A percentile compares a stretch with the other conserved stretches of the same genome.
Evolutionary conservation across 2,797 vertebrate species (phyloP).

Genomic region (Enteromius unitaeniatus): DNA sequence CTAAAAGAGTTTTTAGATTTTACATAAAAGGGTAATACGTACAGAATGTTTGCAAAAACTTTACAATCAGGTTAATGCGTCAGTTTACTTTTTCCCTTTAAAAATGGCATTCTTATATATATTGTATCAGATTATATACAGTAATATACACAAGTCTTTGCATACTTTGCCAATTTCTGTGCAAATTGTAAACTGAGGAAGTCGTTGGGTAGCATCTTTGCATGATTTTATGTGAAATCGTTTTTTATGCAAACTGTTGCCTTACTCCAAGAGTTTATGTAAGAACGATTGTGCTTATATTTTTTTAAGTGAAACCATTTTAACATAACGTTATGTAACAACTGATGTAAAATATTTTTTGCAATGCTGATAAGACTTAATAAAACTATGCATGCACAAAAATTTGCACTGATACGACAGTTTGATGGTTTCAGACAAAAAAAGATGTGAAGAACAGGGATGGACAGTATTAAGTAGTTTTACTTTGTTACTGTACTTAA

Average conservation of each 20-base stretch:
- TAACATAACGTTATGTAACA: no score
- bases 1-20: no score
- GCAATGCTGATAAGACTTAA: background rate
- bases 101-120: background rate
- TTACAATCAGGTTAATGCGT: no score
- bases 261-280: background rate
- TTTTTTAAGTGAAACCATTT: background rate
- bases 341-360: no score
- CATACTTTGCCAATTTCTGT: background rate
- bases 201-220: background rate
- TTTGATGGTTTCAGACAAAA: background rate
- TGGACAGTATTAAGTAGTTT: no score
- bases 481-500: no score
- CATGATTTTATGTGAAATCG: background rate
- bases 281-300: background rate
- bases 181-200: background rate
- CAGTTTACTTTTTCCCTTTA: background rate
- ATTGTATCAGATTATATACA: no score
- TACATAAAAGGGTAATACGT: background rate
- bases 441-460: background rate
- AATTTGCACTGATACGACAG: background rate
- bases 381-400: background rate
- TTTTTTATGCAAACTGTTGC: background rate
- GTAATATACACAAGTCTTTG: background rate
- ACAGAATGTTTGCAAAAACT: background rate